These are phyloP conservation scores for Tamandua tetradactyla DNA, from an alignment of 2,797 vertebrate species.

Conservation along the genomic window DNA sequence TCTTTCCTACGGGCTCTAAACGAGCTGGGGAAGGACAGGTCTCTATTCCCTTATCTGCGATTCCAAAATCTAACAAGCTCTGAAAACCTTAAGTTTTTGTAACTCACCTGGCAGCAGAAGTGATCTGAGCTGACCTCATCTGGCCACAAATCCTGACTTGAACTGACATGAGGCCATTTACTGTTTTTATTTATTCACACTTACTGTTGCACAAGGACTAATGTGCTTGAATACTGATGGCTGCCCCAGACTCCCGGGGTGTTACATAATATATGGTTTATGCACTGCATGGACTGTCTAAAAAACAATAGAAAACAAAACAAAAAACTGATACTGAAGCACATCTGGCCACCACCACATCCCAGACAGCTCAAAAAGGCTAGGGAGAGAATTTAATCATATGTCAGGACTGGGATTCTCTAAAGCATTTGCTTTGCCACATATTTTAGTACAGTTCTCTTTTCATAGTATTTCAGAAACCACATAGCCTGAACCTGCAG, in stretches of 20 bases:
- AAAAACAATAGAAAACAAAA: too few species aligned
- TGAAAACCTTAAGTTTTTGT: neutral
- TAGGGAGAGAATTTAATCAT: neutral
- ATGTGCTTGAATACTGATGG: neutral
- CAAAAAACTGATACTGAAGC: too few species aligned
- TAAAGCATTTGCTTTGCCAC: neutral
- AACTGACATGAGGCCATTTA: neutral
- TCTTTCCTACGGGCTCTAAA: neutral
- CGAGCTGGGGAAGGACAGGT: neutral
- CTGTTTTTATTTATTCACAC: neutral
- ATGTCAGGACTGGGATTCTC: neutral
- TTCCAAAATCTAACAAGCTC: neutral
- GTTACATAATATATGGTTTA: neutral
- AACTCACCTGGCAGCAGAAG: neutral
- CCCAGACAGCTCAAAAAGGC: neutral
- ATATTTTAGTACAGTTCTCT: neutral
- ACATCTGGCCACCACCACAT: neutral
- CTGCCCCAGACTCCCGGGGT: neutral
- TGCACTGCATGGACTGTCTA: neutral
- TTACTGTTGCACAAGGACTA: neutral
- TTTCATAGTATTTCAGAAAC: neutral
- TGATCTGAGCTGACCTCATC: neutral
- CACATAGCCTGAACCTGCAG: neutral
- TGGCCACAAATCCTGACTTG: neutral
- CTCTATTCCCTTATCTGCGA: neutral